phyloP scores from a whole-genome alignment of 1,140 invertebrate species.

The Lepidurus packardi region DNA sequence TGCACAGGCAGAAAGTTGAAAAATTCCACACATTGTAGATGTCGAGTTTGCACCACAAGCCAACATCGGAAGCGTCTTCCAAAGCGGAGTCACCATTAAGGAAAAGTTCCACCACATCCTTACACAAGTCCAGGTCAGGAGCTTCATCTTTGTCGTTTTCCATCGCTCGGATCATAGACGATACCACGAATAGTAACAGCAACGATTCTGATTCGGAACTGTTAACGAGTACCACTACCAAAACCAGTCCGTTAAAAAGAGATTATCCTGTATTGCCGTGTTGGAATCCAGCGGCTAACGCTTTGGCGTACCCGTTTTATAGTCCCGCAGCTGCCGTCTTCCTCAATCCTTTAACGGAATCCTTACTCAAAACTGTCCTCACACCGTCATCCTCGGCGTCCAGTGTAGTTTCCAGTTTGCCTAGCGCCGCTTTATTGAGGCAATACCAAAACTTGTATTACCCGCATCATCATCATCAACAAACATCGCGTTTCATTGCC shows the following conservation, averaged over 20 bases:
- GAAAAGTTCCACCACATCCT: not conserved
- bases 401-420: not conserved
- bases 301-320: not conserved
- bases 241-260: not conserved
- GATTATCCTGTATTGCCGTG: not conserved
- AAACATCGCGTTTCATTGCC: not conserved
- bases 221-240: not conserved
- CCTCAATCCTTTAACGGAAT: not conserved
- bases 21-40: not conserved
- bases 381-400: not conserved
- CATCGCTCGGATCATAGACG: constrained; percentile 33
- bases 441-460: not conserved
- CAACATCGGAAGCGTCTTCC: not conserved
- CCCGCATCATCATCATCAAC: not conserved
- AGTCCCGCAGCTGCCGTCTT: not conserved
- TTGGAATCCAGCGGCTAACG: not conserved
- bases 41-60: not conserved
- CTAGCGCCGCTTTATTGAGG: not conserved
- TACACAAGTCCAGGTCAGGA: not conserved
- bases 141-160: constrained; percentile 29
- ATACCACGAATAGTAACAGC: not conserved
- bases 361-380: not conserved
- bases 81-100: not conserved
- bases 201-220: not conserved
- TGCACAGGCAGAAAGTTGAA: no score